A percentile compares a stretch with the other conserved stretches of the same genome.
phyloP scores from a whole-genome alignment of 2,797 vertebrate genomes.

The Phoebastria nigripes region DNA sequence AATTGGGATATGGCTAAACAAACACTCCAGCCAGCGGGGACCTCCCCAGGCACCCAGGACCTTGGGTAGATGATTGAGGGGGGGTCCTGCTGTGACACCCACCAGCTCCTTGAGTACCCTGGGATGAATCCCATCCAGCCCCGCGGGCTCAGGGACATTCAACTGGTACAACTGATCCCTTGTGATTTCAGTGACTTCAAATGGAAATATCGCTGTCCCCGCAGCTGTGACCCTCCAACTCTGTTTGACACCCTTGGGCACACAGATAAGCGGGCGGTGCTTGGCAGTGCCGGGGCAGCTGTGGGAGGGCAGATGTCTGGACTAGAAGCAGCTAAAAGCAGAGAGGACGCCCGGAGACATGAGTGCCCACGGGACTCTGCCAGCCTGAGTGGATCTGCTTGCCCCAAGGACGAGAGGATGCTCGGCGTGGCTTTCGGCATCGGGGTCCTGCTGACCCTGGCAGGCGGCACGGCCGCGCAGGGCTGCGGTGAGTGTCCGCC shows the following conservation, averaged over 20 bases:
- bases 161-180: background rate
- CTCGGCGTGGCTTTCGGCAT: background rate
- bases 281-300: background rate
- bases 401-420: background rate
- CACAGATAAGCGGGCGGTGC: accelerated
- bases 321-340: background rate
- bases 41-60: no score
- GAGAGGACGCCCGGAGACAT: background rate
- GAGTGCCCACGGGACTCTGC: accelerated
- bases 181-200: background rate
- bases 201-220: background rate
- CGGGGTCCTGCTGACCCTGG: background rate
- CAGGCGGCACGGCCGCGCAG: accelerated
- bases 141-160: accelerated
- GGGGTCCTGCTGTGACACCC: background rate
- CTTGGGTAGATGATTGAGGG: background rate
- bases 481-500: conserved; percentile 19
- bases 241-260: accelerated
- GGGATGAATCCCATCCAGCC: background rate
- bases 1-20: background rate
- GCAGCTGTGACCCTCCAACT: accelerated
- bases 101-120: no score
- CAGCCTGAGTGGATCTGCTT: accelerated
- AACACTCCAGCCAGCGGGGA: background rate
- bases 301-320: accelerated